Evolutionary conservation across 2,113 vertebrate genomes (phyloP).

Genomic region (Bucco capensis): DNA sequence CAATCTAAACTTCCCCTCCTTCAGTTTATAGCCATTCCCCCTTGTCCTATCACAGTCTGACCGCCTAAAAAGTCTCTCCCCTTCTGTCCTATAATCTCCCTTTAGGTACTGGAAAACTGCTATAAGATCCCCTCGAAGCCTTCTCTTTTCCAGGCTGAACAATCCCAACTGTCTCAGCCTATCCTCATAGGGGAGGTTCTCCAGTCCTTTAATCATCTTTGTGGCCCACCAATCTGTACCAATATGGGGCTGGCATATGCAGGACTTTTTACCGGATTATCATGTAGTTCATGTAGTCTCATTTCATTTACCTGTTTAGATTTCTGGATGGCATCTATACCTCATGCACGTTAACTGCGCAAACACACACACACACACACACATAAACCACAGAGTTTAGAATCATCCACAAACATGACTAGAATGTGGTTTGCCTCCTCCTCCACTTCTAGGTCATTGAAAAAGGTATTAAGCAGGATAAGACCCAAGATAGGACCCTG

Average conservation of each 20-base stretch:
- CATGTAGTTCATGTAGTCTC: background rate
- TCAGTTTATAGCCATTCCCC: too few species aligned
- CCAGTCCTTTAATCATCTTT: too few species aligned
- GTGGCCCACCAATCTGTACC: too few species aligned
- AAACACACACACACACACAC: background rate
- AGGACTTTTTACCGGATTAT: background rate
- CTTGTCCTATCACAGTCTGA: too few species aligned
- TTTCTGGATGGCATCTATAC: background rate
- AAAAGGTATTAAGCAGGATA: background rate
- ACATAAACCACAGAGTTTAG: background rate
- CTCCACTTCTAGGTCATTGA: background rate
- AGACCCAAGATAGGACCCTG: background rate
- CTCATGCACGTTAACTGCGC: background rate
- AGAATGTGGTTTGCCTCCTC: background rate
- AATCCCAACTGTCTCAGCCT: too few species aligned
- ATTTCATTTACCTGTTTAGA: background rate
- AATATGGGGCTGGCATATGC: rapidly evolving
- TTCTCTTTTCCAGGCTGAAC: too few species aligned
- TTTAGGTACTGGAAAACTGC: too few species aligned
- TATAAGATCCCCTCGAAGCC: too few species aligned
- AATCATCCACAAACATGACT: background rate
- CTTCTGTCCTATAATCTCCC: too few species aligned
- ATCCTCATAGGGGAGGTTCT: too few species aligned
- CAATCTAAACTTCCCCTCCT: too few species aligned
- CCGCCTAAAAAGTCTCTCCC: too few species aligned